A percentile compares a stretch with the other conserved stretches of the same genome.
Evolutionary conservation across 2,888 invertebrate species (phyloP).

Genomic region (Apamea crenata): DNA sequence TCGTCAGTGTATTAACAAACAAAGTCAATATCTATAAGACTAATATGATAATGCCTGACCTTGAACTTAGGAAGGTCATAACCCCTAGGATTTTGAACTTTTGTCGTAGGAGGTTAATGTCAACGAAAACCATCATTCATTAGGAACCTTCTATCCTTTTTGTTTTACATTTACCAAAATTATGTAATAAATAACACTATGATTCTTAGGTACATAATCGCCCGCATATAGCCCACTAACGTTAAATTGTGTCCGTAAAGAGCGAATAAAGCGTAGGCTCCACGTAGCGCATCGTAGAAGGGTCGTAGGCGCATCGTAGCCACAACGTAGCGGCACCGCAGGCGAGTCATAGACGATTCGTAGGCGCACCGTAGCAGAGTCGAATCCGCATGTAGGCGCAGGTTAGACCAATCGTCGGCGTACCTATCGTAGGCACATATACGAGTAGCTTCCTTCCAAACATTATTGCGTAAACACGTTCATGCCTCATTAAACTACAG

Average conservation of each 20-base stretch:
- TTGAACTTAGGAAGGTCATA: slow-evolving; percentile 25
- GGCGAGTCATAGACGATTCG: neutral
- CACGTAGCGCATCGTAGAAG: neutral
- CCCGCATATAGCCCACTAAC: neutral
- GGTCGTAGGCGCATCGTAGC: neutral
- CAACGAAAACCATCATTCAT: neutral
- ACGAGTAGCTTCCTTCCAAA: neutral
- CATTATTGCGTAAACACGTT: neutral
- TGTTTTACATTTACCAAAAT: slow-evolving; percentile 1
- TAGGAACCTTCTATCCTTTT: neutral
- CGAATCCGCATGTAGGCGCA: neutral
- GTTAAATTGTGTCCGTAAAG: neutral
- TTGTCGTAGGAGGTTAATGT: neutral
- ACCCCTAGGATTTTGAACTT: slow-evolving; percentile 14
- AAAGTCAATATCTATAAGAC: neutral
- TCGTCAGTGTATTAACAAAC: too few species aligned
- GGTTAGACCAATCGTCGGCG: neutral
- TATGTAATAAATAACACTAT: neutral
- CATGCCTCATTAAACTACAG: neutral
- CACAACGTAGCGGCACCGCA: neutral
- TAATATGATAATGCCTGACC: slow-evolving; percentile 11
- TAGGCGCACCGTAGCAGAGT: neutral
- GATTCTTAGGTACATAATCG: neutral
- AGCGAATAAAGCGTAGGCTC: neutral
- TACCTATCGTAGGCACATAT: neutral